A percentile compares a stretch with the other conserved stretches of the same genome.
These are phyloP conservation scores for Gymnoscopelus braueri DNA, from an alignment of 2,797 vertebrate genomes.

Conservation along the genomic window DNA sequence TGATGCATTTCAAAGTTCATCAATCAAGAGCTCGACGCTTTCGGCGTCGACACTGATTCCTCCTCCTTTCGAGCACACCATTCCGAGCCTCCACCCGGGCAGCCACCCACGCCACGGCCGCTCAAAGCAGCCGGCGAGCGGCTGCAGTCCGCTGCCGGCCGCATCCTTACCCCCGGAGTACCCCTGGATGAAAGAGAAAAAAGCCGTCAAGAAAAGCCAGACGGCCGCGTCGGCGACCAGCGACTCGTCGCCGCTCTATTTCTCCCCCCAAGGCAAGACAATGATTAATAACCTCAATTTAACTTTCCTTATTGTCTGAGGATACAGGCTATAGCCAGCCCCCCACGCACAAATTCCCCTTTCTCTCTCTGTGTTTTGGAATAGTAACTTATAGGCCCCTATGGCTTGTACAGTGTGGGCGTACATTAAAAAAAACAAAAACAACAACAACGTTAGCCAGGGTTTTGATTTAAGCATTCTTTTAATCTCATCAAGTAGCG, in stretches of 20 bases:
- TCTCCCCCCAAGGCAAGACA: slow-evolving; percentile 96
- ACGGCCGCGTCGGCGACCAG: slow-evolving; percentile 78
- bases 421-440: slow-evolving; percentile 46
- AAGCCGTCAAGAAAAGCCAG: slow-evolving; percentile 90
- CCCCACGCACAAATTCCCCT: slow-evolving; percentile 10
- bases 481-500: slow-evolving; percentile 84
- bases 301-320: slow-evolving; percentile 57
- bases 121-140: slow-evolving; percentile 88
- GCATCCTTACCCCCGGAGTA: slow-evolving; percentile 90
- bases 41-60: slow-evolving; percentile 97
- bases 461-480: slow-evolving; percentile 86
- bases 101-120: slow-evolving; percentile 93
- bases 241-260: slow-evolving; percentile 87
- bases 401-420: slow-evolving; percentile 39
- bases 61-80: slow-evolving; percentile 98
- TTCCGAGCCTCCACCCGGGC: slow-evolving; percentile 92
- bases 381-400: slow-evolving; percentile 41
- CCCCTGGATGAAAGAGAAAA: slow-evolving; percentile 99
- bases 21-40: slow-evolving; percentile 99
- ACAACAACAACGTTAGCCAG: slow-evolving; percentile 66
- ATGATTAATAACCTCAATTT: slow-evolving; percentile 71
- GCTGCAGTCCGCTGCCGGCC: slow-evolving; percentile 87
- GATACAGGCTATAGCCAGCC: slow-evolving; percentile 1
- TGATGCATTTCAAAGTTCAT: slow-evolving; percentile 99
- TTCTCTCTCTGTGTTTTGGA: slow-evolving; percentile 14